Evolutionary conservation across 2,888 invertebrate genomes (phyloP).

Genomic region (Plebejus argus): DNA sequence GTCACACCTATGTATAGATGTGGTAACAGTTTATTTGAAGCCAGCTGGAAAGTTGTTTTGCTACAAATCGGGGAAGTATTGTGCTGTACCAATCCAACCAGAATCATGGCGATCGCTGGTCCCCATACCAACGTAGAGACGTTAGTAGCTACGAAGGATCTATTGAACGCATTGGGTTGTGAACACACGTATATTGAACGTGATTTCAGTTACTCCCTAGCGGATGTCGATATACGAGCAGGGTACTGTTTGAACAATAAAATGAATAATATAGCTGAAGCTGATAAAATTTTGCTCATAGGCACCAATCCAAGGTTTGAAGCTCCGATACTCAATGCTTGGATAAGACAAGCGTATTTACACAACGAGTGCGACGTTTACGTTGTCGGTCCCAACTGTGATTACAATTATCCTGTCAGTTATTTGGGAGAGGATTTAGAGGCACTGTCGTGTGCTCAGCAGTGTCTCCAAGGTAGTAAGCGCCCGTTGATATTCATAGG

Average conservation of each 20-base stretch:
- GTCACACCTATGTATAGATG: conserved; percentile 94
- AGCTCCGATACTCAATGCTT: conserved; percentile 96
- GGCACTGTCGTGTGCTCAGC: conserved; percentile 45
- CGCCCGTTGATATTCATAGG: conserved; percentile 68
- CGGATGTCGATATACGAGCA: conserved; percentile 58
- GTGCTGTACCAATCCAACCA: conserved; percentile 80
- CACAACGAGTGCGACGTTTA: conserved; percentile 94
- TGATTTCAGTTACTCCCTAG: conserved; percentile 49
- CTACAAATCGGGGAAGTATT: conserved; percentile 84
- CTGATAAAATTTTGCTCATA: conserved; percentile 94
- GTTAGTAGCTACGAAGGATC: conserved; percentile 66
- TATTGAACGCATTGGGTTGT: conserved; percentile 62
- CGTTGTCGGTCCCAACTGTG: conserved; percentile 92
- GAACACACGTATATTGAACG: conserved; percentile 64
- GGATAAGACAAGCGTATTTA: conserved; percentile 95
- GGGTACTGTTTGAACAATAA: conserved; percentile 74
- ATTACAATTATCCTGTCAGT: conserved; percentile 87
- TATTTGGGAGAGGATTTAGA: conserved; percentile 53
- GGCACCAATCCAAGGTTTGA: conserved; percentile 99
- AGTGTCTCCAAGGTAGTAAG: conserved; percentile 51
- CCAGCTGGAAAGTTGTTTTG: conserved; percentile 97
- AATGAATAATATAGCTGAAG: conserved; percentile 86
- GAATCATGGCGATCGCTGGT: conserved; percentile 67
- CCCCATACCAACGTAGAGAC: conserved; percentile 68
- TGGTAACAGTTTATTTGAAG: conserved; percentile 85